Evolutionary conservation across 2,888 invertebrate genomes (phyloP).

Genomic region (Odontothrips loti): DNA sequence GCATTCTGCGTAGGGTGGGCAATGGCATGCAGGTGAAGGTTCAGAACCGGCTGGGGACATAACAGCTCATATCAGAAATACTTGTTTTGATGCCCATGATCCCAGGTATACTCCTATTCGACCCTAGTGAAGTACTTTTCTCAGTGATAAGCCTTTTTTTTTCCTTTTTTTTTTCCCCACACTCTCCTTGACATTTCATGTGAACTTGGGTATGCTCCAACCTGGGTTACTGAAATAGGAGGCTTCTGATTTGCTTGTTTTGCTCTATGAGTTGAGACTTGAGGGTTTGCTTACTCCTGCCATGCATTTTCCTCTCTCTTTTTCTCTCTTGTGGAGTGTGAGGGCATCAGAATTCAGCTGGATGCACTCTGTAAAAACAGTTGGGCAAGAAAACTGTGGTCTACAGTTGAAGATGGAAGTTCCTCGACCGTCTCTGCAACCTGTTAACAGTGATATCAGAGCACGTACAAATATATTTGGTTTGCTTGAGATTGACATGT

Average conservation of each 20-base stretch:
- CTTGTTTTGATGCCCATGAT: constrained; percentile 6
- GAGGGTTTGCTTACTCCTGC: too few relatives aligned
- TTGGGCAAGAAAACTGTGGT: background rate
- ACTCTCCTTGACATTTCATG: background rate
- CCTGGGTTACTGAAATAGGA: background rate
- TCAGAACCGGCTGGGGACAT: background rate
- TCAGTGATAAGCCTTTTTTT: background rate
- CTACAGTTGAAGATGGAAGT: background rate
- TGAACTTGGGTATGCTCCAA: background rate
- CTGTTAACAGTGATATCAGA: background rate
- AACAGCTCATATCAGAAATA: constrained; percentile 14
- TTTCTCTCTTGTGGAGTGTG: background rate
- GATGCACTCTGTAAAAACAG: background rate
- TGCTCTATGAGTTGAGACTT: background rate
- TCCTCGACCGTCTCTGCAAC: background rate
- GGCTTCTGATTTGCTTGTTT: background rate
- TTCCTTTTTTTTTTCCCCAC: background rate
- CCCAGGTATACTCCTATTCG: background rate
- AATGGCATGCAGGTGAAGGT: background rate
- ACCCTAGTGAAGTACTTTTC: too few relatives aligned
- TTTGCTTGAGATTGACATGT: constrained; percentile 18
- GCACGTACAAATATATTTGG: background rate
- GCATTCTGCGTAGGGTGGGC: background rate
- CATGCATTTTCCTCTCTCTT: too few relatives aligned
- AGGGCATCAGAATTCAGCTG: background rate